Base-by-base conservation (phyloP, 2,888 invertebrate species). In the Cantharis rustica region DNA sequence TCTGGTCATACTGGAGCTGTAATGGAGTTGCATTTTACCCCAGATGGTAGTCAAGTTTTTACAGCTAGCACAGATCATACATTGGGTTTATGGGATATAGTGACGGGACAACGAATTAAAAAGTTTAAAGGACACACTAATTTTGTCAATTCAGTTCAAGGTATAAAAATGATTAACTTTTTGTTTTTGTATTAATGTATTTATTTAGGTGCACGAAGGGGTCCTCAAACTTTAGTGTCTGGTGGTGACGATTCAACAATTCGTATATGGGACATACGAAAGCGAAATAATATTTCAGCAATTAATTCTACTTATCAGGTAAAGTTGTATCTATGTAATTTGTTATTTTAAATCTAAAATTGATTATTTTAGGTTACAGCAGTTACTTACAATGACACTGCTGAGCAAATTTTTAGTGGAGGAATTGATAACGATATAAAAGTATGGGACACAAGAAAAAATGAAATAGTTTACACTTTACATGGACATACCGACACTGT, bases 351-450 rank as follows among this genome's bases (percentile, higher is more conserved):
- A 69, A 73, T 72, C 15, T 23, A 47, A 74, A 16, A 11, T 47
- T 5, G 11, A n/a, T 16, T 63, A 13, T 76, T 72, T 26, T 78
- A 81, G 83, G 87, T 97, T 11, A 96, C 97, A 0, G 92, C 97
- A 0, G 96, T 98, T 0, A 92, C 96, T 11, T 99, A 99, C 87
- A 98, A 95, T 84, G 99, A 99, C 84, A 98, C 97, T 0, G 94
- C 97, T 0, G 99, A 99, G 84, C 97, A 97, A 88, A 92, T 99
- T 3, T 94, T 99, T 79, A 95, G 95, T 5, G 98, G 96, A 0
- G 99, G 99, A 4, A 95, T 99, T 74, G 99, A 99, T 86, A 99
- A 99, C 88, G 96, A 97, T 79, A 93, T 99, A 10, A 98, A 98
- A 91, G 95, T 98, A 0, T 99, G 99, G 99, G 99, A 99, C 87